Conservation (phyloP, 1,140 invertebrate species). For the Ctenoplectra terminalis region DNA sequence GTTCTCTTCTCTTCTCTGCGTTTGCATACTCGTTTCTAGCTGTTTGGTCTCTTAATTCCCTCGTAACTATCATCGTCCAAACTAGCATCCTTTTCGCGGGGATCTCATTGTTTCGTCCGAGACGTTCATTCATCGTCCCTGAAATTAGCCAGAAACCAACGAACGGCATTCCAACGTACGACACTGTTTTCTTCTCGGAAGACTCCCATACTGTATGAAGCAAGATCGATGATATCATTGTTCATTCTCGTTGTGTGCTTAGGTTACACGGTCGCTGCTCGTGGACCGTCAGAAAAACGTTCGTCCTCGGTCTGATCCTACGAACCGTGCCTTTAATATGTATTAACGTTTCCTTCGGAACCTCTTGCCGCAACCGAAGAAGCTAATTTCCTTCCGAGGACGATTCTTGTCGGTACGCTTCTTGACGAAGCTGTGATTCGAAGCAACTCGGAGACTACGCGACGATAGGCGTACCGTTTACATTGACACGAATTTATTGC, state of each 20-base stretch:
- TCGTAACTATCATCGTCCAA: too few species aligned
- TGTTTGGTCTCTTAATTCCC: slow-evolving; percentile 12
- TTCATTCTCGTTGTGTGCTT: not conserved
- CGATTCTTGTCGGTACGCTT: not conserved
- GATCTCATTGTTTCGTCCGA: not conserved
- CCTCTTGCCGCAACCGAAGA: not conserved
- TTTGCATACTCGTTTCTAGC: slow-evolving; percentile 3
- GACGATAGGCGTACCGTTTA: not conserved
- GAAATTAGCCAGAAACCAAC: not conserved
- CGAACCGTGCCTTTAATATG: not conserved
- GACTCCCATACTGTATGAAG: not conserved
- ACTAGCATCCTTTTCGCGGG: not conserved
- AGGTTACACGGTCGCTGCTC: slow-evolving; percentile 7
- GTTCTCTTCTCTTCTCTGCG: not conserved
- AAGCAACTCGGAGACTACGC: not conserved
- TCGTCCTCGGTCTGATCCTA: not conserved
- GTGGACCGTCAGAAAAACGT: not conserved
- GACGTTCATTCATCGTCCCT: not conserved
- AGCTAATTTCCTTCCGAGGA: not conserved
- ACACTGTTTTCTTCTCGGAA: slow-evolving; percentile 8
- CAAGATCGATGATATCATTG: slow-evolving; percentile 30
- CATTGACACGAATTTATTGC: slow-evolving; percentile 27
- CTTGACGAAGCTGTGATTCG: not conserved
- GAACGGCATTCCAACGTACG: not conserved
- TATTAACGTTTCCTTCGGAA: slow-evolving; percentile 8